phyloP scores from a whole-genome alignment of 2,113 vertebrate genomes.

The Tenebrosternarchus preto region DNA sequence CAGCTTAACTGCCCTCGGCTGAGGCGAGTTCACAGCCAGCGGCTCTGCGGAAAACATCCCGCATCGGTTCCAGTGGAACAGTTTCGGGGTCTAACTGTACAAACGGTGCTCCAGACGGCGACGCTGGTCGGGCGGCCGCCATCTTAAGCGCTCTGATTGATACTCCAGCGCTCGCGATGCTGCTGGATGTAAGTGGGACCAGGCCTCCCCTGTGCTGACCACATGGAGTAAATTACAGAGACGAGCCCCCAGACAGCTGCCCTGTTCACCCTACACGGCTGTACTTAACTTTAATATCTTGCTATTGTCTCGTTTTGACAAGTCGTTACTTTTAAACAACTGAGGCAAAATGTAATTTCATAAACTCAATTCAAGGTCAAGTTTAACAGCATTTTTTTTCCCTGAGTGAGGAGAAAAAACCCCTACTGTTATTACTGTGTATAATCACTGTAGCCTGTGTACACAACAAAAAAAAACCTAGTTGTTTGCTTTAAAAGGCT shows the following conservation, averaged over 20 bases:
- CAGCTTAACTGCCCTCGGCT: conserved; percentile 53
- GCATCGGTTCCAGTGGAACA: conserved; percentile 66
- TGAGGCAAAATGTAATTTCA: conserved; percentile 36
- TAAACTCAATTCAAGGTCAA: conserved; percentile 18
- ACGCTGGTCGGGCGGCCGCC: conserved; percentile 64
- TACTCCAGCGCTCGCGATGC: conserved; percentile 65
- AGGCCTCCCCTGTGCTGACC: conserved; percentile 67
- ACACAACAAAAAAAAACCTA: conserved; percentile 15
- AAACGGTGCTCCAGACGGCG: no score
- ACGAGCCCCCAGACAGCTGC: conserved; percentile 62
- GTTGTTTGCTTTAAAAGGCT: conserved; percentile 16
- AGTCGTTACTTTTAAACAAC: conserved; percentile 68
- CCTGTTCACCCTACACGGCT: conserved; percentile 63
- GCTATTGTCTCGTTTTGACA: conserved; percentile 66
- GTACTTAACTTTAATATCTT: conserved; percentile 66
- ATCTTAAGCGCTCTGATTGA: conserved; percentile 66
- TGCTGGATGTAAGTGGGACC: conserved; percentile 70
- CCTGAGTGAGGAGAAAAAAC: not conserved
- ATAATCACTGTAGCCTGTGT: conserved; percentile 27
- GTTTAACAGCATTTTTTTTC: conserved; percentile 4
- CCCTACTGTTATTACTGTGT: not conserved
- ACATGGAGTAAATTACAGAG: conserved; percentile 72
- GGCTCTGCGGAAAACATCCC: conserved; percentile 71
- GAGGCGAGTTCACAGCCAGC: conserved; percentile 53
- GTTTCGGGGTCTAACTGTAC: conserved; percentile 63